Evolutionary conservation across 92 coral and sea anemone species (phyloP).

Genomic region (Scolanthus callimorphus): DNA sequence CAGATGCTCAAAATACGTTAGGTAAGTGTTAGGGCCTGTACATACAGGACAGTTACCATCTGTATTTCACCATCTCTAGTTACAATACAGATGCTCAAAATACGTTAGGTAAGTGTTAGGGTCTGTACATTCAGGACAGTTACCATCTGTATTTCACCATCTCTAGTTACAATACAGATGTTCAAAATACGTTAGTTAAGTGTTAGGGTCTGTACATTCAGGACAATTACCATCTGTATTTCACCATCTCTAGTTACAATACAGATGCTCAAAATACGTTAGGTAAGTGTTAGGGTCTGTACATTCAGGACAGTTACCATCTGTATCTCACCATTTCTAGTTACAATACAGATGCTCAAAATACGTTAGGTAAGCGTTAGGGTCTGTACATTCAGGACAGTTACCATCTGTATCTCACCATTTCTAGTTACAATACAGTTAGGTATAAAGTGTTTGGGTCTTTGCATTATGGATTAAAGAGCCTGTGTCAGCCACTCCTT

Average conservation of each 20-base stretch:
- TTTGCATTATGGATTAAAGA: background rate
- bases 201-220: too few relatives aligned
- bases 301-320: background rate
- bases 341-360: constrained; percentile 44
- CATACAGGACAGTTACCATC: background rate
- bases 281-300: too few relatives aligned
- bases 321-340: constrained; percentile 66
- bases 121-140: background rate
- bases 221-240: background rate
- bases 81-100: constrained; percentile 49
- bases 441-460: too few relatives aligned
- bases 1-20: constrained; percentile 55
- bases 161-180: constrained; percentile 54
- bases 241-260: constrained; percentile 66
- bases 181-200: constrained; percentile 68
- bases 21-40: too few relatives aligned
- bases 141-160: constrained; percentile 27
- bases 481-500: too few relatives aligned
- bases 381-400: background rate
- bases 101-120: constrained; percentile 83
- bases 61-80: constrained; percentile 70
- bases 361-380: constrained; percentile 76
- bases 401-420: constrained; percentile 15
- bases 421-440: constrained; percentile 58
- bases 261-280: constrained; percentile 50